Conservation (phyloP, 2,113 vertebrate species). For the Todiramphus saurophagus region DNA sequence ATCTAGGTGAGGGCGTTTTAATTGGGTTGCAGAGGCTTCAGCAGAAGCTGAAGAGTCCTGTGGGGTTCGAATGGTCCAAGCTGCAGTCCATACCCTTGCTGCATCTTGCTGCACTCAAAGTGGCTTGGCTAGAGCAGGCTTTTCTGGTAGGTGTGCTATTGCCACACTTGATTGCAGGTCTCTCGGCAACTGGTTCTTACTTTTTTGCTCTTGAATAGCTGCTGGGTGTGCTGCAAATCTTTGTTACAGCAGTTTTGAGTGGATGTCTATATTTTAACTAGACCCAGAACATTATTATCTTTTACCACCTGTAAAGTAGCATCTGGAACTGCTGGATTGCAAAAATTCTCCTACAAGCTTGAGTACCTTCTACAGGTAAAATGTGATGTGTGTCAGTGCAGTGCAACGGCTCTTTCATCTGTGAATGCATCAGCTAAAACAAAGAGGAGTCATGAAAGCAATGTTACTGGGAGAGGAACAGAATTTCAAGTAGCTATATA, state of each 20-base stretch:
- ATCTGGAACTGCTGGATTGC: conserved; percentile 39
- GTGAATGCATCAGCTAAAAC: background rate
- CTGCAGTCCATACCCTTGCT: background rate
- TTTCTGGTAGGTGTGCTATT: background rate
- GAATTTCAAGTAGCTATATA: background rate
- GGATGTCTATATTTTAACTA: background rate
- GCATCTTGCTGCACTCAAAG: background rate
- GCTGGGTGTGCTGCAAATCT: background rate
- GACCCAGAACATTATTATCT: background rate
- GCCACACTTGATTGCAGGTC: background rate
- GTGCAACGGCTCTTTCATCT: background rate
- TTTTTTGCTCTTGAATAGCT: background rate
- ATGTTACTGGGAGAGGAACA: background rate
- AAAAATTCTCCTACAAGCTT: conserved; percentile 94
- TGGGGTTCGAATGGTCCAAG: background rate
- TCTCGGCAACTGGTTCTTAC: background rate
- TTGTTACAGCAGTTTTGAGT: background rate
- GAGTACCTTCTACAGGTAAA: conserved; percentile 94
- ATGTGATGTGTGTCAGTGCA: background rate
- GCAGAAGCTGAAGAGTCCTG: background rate
- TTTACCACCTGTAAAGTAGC: background rate
- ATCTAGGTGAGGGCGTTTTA: background rate
- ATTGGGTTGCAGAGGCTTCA: background rate
- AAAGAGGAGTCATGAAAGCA: background rate
- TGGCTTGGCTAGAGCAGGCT: background rate